phyloP scores from a whole-genome alignment of 2,797 vertebrate species.

The Micromesistius poutassou region DNA sequence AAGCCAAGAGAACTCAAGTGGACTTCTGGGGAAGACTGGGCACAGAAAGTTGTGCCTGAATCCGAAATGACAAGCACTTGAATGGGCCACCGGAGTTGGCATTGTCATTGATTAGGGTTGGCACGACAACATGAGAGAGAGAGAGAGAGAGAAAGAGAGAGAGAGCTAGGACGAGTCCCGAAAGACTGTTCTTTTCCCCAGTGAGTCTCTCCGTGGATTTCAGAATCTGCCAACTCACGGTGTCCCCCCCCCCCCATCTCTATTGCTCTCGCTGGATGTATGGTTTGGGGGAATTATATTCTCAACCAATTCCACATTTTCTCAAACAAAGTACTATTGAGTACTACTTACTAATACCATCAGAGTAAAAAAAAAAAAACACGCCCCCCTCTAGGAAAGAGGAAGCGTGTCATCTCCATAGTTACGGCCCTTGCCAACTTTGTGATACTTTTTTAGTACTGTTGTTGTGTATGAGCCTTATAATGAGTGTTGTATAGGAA shows the following conservation, averaged over 20 bases:
- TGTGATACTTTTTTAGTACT: too few species aligned
- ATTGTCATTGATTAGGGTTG: background rate
- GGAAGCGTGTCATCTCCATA: too few species aligned
- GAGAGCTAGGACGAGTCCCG: conserved; percentile 69
- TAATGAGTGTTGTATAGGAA: too few species aligned
- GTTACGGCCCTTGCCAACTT: too few species aligned
- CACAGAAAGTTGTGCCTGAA: conserved; percentile 36
- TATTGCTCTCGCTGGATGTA: conserved; percentile 14
- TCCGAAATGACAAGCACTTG: conserved; percentile 23
- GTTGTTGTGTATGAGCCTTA: too few species aligned
- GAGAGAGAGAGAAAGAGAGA: conserved; percentile 22
- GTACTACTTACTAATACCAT: too few species aligned
- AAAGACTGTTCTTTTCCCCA: conserved; percentile 66
- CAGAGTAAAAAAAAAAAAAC: too few species aligned
- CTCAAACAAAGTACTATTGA: too few species aligned
- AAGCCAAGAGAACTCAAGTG: background rate
- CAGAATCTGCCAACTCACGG: conserved; percentile 66
- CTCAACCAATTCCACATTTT: too few species aligned
- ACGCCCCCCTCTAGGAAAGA: too few species aligned
- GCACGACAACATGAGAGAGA: conserved; percentile 11
- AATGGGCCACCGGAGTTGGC: background rate
- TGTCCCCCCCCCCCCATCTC: conserved; percentile 39
- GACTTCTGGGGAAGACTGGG: background rate
- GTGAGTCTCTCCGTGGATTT: conserved; percentile 57
- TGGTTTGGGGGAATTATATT: too few species aligned